Percentiles rank a stretch among this genome's conserved stretches.
These are phyloP conservation scores for Luehdorfia chinensis DNA, from an alignment of 1,140 invertebrate genomes.

Conservation along the genomic window DNA sequence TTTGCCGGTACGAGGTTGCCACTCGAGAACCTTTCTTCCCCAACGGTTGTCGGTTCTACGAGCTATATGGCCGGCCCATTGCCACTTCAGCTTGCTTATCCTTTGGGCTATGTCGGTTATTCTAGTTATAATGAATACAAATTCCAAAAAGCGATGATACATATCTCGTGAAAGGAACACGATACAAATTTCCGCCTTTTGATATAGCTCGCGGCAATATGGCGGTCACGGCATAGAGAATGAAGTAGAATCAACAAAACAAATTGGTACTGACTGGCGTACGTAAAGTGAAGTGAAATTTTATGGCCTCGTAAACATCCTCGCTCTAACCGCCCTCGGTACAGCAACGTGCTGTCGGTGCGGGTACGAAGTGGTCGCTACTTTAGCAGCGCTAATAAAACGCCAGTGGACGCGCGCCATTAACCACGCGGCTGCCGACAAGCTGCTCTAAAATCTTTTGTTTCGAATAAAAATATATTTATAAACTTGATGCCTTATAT, in stretches of 20 bases:
- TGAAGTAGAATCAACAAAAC: conserved; percentile 34
- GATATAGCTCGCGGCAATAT: conserved; percentile 22
- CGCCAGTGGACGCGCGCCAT: conserved; percentile 10
- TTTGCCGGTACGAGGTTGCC: no score
- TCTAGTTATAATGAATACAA: neutral
- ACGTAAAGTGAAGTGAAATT: conserved; percentile 48
- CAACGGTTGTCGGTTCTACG: no score
- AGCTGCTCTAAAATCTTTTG: conserved; percentile 12
- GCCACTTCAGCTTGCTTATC: no score
- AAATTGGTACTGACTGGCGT: conserved; percentile 31
- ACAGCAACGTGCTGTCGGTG: conserved; percentile 6
- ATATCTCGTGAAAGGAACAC: conserved; percentile 1
- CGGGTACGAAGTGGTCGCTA: conserved; percentile 9
- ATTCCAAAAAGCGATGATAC: neutral
- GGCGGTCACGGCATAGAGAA: conserved; percentile 30
- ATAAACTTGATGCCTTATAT: neutral
- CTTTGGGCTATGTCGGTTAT: no score
- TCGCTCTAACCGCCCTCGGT: conserved; percentile 29
- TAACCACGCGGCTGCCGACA: conserved; percentile 13
- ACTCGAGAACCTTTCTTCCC: no score
- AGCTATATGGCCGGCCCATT: no score
- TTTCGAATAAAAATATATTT: conserved; percentile 10
- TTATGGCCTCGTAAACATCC: conserved; percentile 53
- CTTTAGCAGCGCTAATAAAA: conserved; percentile 13
- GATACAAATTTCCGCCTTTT: conserved; percentile 23